Evolutionary conservation across 2,888 invertebrate species (phyloP).

Genomic region (Dryomyza anilis): DNA sequence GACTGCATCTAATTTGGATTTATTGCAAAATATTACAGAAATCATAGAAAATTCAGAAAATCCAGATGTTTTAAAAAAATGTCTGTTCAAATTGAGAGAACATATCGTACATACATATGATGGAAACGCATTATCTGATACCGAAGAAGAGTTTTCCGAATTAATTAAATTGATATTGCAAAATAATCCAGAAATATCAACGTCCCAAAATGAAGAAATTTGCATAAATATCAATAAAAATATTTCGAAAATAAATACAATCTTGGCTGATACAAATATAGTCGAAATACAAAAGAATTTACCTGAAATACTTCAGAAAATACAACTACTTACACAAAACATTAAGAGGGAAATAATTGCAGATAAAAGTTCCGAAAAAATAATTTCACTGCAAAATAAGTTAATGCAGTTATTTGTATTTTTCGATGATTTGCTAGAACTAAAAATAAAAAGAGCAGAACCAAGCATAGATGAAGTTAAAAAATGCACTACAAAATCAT

Average conservation of each 20-base stretch:
- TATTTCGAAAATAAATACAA: constrained; percentile 1
- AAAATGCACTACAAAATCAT: constrained; percentile 31
- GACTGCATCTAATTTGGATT: too few relatives aligned
- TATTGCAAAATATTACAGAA: constrained; percentile 27
- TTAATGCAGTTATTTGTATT: constrained; percentile 52
- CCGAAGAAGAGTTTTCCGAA: not conserved
- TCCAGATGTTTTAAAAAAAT: constrained; percentile 38
- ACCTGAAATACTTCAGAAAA: too few relatives aligned
- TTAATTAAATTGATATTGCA: constrained; percentile 28
- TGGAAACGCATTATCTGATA: constrained; percentile 26
- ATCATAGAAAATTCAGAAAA: constrained; percentile 35
- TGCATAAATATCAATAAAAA: not conserved
- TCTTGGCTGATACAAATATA: constrained; percentile 26
- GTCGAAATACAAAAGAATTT: constrained; percentile 33
- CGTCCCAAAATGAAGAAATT: constrained; percentile 6
- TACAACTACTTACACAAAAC: too few relatives aligned
- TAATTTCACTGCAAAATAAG: constrained; percentile 48
- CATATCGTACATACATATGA: constrained; percentile 57
- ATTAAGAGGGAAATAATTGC: too few relatives aligned
- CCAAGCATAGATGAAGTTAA: constrained; percentile 40
- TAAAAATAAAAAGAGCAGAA: constrained; percentile 33
- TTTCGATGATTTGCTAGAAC: constrained; percentile 46
- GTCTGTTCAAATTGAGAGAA: constrained; percentile 49
- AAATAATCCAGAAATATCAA: constrained; percentile 33
- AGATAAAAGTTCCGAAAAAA: constrained; percentile 46